Evolutionary conservation across 1,140 invertebrate species (phyloP), one percentile per base, ranked within the genome.

Genomic region (Drosophila mauritiana): DNA sequence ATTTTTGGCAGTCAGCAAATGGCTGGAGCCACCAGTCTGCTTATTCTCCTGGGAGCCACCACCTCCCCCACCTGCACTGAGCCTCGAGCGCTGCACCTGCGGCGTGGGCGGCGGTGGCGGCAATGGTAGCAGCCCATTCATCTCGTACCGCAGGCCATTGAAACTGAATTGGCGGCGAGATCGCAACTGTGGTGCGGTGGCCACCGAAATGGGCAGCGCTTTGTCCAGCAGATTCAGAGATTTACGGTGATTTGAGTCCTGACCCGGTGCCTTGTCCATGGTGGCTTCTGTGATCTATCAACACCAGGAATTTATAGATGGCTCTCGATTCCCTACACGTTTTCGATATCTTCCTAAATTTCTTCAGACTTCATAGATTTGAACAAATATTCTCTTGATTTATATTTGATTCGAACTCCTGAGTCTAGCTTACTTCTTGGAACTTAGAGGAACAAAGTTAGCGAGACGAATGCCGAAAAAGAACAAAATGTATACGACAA

Each of bases 121-220:
- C n/a, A 42, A n/a, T 42, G 40, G 42, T 45, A 11, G 15, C 55
- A 59, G n/a, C 15, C 62, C 45, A 11, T 39, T 57, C 13, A 78
- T 68, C 63, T 77, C 77, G 25, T 80, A 85, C 1, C 36, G 27
- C 63, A 43, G 52, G 4, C 81, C 81, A 55, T 85, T 80, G 53
- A 80, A 85, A 11, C 54, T 51, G 11, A 85, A 85, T 0, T 78
- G 49, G 0, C 81, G 81, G 4, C 67, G 67, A 10, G 57, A 20
- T 5, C 67, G 67, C 56, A 85, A 27, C 31, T 85, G 63, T 1
- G 80, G 80, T 0, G 61, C 43, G 1, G 75, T 52, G 7, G 56
- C 64, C 22, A 54, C 80, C 0, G 57, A 51, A 22, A 84, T 31
- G 3, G 75, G 69, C 53, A 76, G n/a, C 1, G 76, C 45, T 36